Percentiles rank a stretch among this genome's conserved stretches.
phyloP scores from a whole-genome alignment of 2,888 invertebrate species.

The Ophion slaviceki region DNA sequence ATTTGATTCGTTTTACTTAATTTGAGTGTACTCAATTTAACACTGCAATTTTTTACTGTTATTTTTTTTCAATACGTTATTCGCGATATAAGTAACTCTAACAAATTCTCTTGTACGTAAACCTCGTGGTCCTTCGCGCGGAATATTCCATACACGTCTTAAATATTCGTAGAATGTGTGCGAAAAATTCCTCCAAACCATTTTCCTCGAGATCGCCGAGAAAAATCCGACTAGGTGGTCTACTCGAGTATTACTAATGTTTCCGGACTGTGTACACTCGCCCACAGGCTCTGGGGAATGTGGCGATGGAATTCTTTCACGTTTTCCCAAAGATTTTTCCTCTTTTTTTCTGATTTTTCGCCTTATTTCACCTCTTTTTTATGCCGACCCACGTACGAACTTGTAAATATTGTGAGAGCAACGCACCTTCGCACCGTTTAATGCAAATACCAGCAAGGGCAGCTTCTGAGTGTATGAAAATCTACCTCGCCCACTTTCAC shows the following conservation, averaged over 20 bases:
- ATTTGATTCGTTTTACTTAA: neutral
- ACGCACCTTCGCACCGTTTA: neutral
- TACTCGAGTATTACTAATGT: conserved; percentile 19
- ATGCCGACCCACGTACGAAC: neutral
- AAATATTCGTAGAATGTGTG: neutral
- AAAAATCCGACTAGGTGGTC: conserved; percentile 27
- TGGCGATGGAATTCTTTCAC: conserved; percentile 26
- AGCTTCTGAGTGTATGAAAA: neutral
- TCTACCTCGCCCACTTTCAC: neutral
- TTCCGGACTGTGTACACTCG: conserved; percentile 5
- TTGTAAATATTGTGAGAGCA: neutral
- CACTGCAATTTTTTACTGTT: neutral
- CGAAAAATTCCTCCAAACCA: conserved; percentile 14
- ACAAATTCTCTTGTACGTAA: neutral
- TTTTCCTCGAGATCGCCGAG: conserved; percentile 32
- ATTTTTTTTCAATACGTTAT: neutral
- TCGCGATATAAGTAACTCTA: neutral
- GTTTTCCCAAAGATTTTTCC: conserved; percentile 27
- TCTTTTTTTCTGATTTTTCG: neutral
- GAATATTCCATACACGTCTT: neutral
- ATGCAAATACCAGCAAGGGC: neutral
- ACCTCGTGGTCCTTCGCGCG: too few relatives aligned
- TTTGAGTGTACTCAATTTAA: neutral
- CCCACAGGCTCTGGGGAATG: conserved; percentile 5
- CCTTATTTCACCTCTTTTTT: neutral